Percentiles rank a stretch among this genome's conserved stretches.
Conservation (phyloP, 37 sponge, comb jelly and placozoan genomes). For the Spongilla lacustris region DNA sequence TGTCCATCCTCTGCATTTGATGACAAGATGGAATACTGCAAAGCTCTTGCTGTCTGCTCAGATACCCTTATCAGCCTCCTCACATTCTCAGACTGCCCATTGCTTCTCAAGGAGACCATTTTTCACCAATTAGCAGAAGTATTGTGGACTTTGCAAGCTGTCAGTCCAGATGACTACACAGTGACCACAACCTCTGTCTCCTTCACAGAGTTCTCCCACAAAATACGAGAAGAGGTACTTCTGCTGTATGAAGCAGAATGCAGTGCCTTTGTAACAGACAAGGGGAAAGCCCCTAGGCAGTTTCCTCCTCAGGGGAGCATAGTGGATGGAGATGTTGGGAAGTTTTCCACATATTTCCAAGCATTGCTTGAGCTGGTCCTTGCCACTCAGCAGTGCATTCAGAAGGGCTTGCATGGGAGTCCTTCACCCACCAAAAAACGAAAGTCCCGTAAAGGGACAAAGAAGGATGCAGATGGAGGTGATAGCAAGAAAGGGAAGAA, state of each 20-base stretch:
- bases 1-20: background rate
- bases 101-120: conserved; percentile 55
- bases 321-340: conserved; percentile 53
- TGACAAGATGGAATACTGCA: background rate
- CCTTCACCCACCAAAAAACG: background rate
- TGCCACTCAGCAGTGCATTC: conserved; percentile 32
- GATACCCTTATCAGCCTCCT: conserved; percentile 44
- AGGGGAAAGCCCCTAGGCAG: background rate
- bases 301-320: conserved; percentile 63
- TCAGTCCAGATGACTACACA: background rate
- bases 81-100: conserved; percentile 17
- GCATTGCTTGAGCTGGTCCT: conserved; percentile 67
- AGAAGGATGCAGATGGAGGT: background rate
- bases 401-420: conserved; percentile 22
- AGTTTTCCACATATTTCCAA: conserved; percentile 87
- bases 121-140: conserved; percentile 65
- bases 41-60: conserved; percentile 35
- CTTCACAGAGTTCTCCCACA: conserved; percentile 41
- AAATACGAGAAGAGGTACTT: conserved; percentile 56
- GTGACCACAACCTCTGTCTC: background rate
- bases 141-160: conserved; percentile 47
- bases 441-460: background rate
- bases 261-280: conserved; percentile 16
- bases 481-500: background rate
- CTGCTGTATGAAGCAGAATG: conserved; percentile 63